Percentiles rank a stretch among this genome's conserved stretches.
Evolutionary conservation across 2,797 vertebrate species (phyloP).

Genomic region (Enteromius radiatus): DNA sequence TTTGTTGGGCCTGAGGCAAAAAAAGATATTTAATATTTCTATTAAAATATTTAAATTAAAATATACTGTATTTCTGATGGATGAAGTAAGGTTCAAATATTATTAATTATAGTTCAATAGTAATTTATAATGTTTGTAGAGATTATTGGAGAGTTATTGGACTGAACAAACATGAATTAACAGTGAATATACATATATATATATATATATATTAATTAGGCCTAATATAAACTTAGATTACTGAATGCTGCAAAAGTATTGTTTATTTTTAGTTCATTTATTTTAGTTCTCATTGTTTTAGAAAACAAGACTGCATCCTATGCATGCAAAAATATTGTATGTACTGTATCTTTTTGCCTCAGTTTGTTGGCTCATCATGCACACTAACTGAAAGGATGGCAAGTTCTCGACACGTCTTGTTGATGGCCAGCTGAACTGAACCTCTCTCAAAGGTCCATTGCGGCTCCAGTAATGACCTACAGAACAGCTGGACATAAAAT

Average conservation of each 20-base stretch:
- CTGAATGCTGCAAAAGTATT: not conserved
- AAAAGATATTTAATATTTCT: no score
- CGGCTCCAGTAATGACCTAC: no score
- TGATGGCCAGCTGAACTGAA: no score
- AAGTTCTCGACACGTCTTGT: no score
- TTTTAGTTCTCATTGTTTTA: no score
- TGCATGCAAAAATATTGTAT: not conserved
- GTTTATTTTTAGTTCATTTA: no score
- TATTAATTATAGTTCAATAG: not conserved
- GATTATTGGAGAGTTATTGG: not conserved
- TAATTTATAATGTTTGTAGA: not conserved
- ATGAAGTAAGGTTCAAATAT: no score
- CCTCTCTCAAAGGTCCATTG: not conserved
- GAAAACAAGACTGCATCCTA: no score
- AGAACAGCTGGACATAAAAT: not conserved
- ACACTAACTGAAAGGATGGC: no score
- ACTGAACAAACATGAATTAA: not conserved
- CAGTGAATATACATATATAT: not conserved
- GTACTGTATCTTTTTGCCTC: not conserved
- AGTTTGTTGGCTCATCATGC: not conserved
- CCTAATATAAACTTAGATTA: not conserved
- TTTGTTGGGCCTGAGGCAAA: not conserved
- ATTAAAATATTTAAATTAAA: no score
- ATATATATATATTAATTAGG: not conserved
- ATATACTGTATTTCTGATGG: no score